Evolutionary conservation across 1,140 invertebrate genomes (phyloP).

Genomic region (Achroia grisella): DNA sequence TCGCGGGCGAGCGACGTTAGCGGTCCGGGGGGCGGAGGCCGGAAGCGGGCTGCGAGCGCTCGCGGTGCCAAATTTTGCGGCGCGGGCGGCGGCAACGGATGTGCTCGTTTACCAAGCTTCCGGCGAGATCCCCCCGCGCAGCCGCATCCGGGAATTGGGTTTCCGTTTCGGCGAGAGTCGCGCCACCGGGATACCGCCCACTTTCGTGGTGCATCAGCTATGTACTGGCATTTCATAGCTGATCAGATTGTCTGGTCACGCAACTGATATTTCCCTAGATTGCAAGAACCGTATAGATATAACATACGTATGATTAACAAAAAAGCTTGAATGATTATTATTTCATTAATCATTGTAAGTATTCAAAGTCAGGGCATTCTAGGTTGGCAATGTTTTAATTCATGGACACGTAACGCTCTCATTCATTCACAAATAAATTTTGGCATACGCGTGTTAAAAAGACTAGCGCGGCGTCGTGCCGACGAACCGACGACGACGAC

Average conservation of each 20-base stretch:
- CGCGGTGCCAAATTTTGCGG: conserved; percentile 71
- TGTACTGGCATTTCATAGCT: conserved; percentile 7
- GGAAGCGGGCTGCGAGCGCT: conserved; percentile 64
- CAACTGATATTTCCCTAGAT: too few relatives aligned
- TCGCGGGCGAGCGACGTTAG: conserved; percentile 56
- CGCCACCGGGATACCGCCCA: conserved; percentile 51
- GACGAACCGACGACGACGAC: conserved; percentile 19
- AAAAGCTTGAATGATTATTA: neutral
- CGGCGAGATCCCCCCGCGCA: conserved; percentile 72
- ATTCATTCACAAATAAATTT: conserved; percentile 25
- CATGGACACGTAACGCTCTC: conserved; percentile 12
- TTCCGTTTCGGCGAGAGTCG: conserved; percentile 63
- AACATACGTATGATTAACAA: too few relatives aligned
- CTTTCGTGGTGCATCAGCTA: conserved; percentile 48
- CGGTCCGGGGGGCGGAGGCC: conserved; percentile 55
- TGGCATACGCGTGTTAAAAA: conserved; percentile 18
- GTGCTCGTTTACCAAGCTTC: conserved; percentile 77
- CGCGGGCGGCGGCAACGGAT: conserved; percentile 67
- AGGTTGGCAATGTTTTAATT: conserved; percentile 10
- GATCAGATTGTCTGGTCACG: too few relatives aligned
- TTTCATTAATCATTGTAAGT: neutral
- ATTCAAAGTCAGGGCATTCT: conserved; percentile 17
- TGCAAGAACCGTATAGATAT: too few relatives aligned
- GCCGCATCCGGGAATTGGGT: conserved; percentile 71
- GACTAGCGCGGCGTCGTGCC: neutral